Base-by-base conservation (phyloP, 2,113 vertebrate genomes). In the Phylloscopus trochilus region DNA sequence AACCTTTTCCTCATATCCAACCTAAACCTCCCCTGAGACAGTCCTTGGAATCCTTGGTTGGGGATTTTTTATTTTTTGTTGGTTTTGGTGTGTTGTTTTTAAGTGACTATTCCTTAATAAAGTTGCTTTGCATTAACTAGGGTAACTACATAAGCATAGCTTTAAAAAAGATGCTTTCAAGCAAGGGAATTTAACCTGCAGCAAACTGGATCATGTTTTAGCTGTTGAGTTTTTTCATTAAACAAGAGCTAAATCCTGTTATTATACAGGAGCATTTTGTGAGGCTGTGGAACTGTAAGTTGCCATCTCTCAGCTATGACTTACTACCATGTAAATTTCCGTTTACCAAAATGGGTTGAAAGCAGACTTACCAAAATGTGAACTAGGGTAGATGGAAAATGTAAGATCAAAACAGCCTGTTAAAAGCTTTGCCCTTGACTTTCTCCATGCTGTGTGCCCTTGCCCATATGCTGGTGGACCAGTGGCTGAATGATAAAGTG, bases 401-500 rank as follows among this genome's bases (percentile, higher is more conserved):
- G 14, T 26, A 39, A 82, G 19, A 67, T 77, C 5, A 58, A 81
- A 69, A 74, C 4, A 17, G 31, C 43, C 59, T 26, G 15, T 62
- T 72, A 85, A 68, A 70, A 85, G 39, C 62, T 85, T 35, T 79
- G 15, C n/a, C 62, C 13, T 41, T 74, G 41, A 11, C 30, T 78
- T 77, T 20, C 13, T 86, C 16, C 49, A 8, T 60, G 3, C 2
- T 39, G 1, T 19, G 6, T 27, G 8, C 15, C 43, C 20, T 66
- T 60, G 30, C 41, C 70, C 18, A 3, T 22, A 4, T 22, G 2
- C 18, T 58, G 15, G 6, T 27, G 16, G 16, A 64, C 1, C 3
- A 22, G 21, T 62, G n/a, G 10, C 52, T 59, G 31, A 44, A 27
- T 5, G 13, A 31, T 15, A 4, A 0, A 0, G 13, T 52, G 21